These are phyloP conservation scores for Falco rusticolus DNA, from an alignment of 2,797 vertebrate species.

Conservation along the genomic window DNA sequence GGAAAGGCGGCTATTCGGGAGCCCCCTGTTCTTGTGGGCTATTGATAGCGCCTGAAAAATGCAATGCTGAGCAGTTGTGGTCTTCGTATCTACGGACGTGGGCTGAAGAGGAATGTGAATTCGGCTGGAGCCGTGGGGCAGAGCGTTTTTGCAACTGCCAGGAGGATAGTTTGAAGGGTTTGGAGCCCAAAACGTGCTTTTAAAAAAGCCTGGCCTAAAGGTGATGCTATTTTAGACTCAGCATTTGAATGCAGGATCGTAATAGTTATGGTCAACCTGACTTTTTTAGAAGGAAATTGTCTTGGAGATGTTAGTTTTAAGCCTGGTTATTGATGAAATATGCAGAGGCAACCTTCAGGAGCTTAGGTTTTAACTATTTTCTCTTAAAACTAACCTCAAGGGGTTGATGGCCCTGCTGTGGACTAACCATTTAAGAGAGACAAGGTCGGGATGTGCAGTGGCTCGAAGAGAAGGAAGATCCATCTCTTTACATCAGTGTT, in stretches of 20 bases:
- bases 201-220: not conserved
- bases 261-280: not conserved
- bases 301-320: not conserved
- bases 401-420: accelerated
- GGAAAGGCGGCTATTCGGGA: not conserved
- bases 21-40: no score
- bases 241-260: accelerated
- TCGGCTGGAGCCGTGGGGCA: not conserved
- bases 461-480: no score
- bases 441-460: accelerated
- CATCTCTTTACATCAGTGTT: not conserved
- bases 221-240: not conserved
- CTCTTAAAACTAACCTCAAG: not conserved
- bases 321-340: not conserved
- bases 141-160: not conserved
- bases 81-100: not conserved
- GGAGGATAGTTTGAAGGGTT: not conserved
- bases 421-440: not conserved
- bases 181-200: not conserved
- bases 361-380: not conserved
- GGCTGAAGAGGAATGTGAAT: not conserved
- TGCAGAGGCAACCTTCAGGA: accelerated
- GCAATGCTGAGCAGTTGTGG: not conserved
- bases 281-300: not conserved
- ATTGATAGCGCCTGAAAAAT: not conserved